These are phyloP conservation scores for Carlito syrichta DNA, from an alignment of 2,113 vertebrate genomes.

Conservation along the genomic window DNA sequence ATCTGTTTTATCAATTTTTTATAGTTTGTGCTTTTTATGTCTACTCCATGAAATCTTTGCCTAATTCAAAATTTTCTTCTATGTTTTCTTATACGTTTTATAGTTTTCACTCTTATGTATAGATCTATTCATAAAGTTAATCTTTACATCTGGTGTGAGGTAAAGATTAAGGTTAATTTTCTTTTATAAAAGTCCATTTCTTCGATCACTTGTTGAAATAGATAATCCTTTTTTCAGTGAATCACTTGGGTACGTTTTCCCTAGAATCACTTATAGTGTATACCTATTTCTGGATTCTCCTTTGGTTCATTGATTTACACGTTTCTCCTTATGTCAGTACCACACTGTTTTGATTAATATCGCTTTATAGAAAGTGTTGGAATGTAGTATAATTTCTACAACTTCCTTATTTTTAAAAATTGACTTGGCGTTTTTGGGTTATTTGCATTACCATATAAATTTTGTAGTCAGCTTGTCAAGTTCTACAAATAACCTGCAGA, in stretches of 20 bases:
- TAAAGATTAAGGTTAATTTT: not conserved
- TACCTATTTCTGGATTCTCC: not conserved
- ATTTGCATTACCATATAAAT: not conserved
- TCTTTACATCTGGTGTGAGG: not conserved
- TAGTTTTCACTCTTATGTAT: not conserved
- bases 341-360: not conserved
- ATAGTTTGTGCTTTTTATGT: not conserved
- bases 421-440: not conserved
- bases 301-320: not conserved
- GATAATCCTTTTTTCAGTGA: not conserved
- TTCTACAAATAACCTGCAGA: not conserved
- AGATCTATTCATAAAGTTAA: too few species aligned
- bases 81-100: not conserved
- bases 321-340: not conserved
- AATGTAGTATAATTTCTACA: not conserved
- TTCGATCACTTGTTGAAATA: not conserved
- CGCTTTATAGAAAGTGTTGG: not conserved
- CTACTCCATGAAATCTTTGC: not conserved
- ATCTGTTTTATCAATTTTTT: not conserved
- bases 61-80: not conserved
- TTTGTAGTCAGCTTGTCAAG: not conserved
- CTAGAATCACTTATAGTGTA: not conserved
- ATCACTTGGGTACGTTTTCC: not conserved
- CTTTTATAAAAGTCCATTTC: not conserved
- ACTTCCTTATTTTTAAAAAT: not conserved